Conservation (phyloP, 2,113 vertebrate genomes). For the Pyrgilauda ruficollis region DNA sequence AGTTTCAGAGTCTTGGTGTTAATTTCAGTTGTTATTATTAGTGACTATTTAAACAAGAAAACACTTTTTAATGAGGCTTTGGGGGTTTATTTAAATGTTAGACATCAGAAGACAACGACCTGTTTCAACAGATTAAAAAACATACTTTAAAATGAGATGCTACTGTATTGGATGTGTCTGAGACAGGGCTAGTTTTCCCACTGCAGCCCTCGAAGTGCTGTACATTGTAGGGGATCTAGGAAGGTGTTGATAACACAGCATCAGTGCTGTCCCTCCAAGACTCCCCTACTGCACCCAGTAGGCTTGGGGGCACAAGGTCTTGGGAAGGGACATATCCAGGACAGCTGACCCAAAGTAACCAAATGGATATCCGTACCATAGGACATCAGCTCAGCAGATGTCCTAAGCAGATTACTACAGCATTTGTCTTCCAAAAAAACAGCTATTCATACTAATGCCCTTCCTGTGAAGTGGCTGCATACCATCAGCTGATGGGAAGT, state of each 20-base stretch:
- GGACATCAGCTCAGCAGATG: neutral
- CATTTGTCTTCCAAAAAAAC: neutral
- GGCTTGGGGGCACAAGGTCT: neutral
- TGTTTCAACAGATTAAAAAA: neutral
- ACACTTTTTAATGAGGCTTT: neutral
- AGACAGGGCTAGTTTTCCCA: neutral
- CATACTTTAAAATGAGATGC: neutral
- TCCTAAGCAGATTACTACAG: neutral
- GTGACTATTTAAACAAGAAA: neutral
- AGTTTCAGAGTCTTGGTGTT: neutral
- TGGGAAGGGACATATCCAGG: neutral
- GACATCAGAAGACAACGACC: neutral
- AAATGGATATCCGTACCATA: neutral
- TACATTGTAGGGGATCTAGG: neutral
- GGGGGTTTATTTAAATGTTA: neutral
- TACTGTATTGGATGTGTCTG: neutral
- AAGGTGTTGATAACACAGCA: neutral
- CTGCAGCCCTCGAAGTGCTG: neutral
- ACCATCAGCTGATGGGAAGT: neutral
- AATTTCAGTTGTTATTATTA: neutral
- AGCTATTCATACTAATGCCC: neutral
- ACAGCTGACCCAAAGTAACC: neutral
- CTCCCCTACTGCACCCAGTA: neutral
- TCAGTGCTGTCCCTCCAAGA: neutral
- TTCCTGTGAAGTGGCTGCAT: neutral